Evolutionary conservation across 2,888 invertebrate species (phyloP).

Genomic region (Megaustenia siamemsis): DNA sequence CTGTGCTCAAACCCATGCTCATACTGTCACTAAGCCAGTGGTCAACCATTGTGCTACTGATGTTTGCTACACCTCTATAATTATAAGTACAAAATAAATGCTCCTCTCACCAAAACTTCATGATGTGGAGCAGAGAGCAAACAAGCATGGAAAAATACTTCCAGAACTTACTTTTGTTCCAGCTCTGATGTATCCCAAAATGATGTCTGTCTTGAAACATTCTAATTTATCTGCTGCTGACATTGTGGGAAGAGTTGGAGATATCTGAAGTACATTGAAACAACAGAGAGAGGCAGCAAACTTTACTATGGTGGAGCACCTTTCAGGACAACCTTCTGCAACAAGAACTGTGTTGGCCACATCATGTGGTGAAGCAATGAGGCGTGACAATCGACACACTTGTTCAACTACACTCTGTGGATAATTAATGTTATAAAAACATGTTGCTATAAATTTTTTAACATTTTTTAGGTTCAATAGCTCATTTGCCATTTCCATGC

Average conservation of each 20-base stretch:
- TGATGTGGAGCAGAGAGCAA: too few relatives aligned
- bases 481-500: too few relatives aligned
- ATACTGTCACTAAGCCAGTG: too few relatives aligned
- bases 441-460: neutral
- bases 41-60: too few relatives aligned
- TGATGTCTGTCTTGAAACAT: conserved; percentile 77
- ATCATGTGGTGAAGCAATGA: conserved; percentile 78
- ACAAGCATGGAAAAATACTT: neutral
- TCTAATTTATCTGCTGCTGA: conserved; percentile 70
- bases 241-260: conserved; percentile 67
- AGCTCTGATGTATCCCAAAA: conserved; percentile 77
- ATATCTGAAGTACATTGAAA: conserved; percentile 75
- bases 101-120: too few relatives aligned
- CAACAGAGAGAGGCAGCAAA: conserved; percentile 78
- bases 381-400: conserved; percentile 77
- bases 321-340: conserved; percentile 77
- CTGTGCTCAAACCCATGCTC: too few relatives aligned
- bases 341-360: conserved; percentile 77
- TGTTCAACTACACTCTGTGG: conserved; percentile 75
- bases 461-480: too few relatives aligned
- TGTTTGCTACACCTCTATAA: too few relatives aligned
- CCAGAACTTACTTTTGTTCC: conserved; percentile 78
- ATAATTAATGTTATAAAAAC: neutral
- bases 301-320: conserved; percentile 72
- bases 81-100: too few relatives aligned